These are phyloP conservation scores for Micronycteris hirsuta DNA, from an alignment of 2,113 vertebrate genomes.

Conservation along the genomic window DNA sequence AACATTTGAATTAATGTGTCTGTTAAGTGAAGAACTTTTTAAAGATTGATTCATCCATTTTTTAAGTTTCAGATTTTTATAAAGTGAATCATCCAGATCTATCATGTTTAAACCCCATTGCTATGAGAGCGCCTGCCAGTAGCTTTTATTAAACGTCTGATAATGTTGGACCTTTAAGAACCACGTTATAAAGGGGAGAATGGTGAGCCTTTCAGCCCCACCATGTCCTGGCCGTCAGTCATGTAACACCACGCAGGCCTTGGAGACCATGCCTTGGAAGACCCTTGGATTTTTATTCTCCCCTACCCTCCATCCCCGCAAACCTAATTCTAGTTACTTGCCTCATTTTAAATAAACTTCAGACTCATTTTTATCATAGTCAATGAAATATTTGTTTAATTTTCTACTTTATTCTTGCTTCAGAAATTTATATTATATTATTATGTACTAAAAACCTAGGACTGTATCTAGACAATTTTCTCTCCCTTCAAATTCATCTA, in stretches of 20 bases:
- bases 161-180: slow-evolving; percentile 7
- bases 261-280: neutral
- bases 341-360: slow-evolving; percentile 44
- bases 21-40: neutral
- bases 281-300: neutral
- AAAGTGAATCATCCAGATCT: neutral
- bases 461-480: neutral
- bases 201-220: neutral
- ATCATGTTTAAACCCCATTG: neutral
- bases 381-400: slow-evolving; percentile 17
- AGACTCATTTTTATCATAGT: neutral
- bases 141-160: neutral
- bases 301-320: neutral
- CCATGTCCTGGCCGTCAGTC: neutral
- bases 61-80: slow-evolving; percentile 25
- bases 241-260: neutral
- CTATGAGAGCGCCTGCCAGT: neutral
- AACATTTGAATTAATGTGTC: slow-evolving; percentile 4
- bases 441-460: slow-evolving; percentile 24
- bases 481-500: slow-evolving; percentile 17
- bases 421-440: neutral
- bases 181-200: neutral
- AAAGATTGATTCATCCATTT: neutral
- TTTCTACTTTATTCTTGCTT: slow-evolving; percentile 23
- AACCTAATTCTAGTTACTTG: slow-evolving; percentile 19